phyloP scores from a whole-genome alignment of 1,140 invertebrate species.

The Scaptodrosophila lebanonensis region DNA sequence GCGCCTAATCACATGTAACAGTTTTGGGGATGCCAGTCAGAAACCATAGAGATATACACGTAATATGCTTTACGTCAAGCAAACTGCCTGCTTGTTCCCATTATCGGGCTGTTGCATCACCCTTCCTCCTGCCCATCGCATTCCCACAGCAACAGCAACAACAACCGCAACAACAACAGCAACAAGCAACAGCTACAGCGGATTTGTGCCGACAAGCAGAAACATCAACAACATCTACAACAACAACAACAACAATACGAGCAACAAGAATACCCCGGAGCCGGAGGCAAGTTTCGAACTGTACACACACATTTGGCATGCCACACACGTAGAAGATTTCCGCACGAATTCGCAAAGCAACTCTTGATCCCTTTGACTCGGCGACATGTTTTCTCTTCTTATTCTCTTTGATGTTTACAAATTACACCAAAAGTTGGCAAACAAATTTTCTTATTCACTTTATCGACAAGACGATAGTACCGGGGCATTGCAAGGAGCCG shows the following conservation, averaged over 20 bases:
- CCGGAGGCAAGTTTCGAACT: conserved; percentile 26
- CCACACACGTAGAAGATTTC: conserved; percentile 74
- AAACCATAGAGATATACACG: background rate
- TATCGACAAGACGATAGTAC: conserved; percentile 21
- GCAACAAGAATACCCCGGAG: background rate
- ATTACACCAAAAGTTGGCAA: conserved; percentile 74
- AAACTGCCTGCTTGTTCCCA: background rate
- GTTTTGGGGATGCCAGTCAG: background rate
- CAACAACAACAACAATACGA: background rate
- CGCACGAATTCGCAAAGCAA: conserved; percentile 75
- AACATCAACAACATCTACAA: background rate
- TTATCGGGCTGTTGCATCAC: too few relatives aligned
- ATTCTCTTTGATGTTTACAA: conserved; percentile 75
- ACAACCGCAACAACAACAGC: too few relatives aligned
- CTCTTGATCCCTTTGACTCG: conserved; percentile 75
- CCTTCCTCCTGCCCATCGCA: too few relatives aligned
- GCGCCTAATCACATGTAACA: background rate
- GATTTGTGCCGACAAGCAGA: conserved; percentile 18
- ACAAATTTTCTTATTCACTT: conserved; percentile 76
- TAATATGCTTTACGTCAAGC: conserved; percentile 8
- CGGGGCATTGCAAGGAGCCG: too few relatives aligned
- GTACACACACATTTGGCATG: conserved; percentile 63
- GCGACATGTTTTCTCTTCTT: conserved; percentile 65
- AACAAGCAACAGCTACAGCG: conserved; percentile 13
- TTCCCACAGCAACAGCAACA: too few relatives aligned